phyloP scores from a whole-genome alignment of 2,888 invertebrate species.

The Oasisia sp. region DNA sequence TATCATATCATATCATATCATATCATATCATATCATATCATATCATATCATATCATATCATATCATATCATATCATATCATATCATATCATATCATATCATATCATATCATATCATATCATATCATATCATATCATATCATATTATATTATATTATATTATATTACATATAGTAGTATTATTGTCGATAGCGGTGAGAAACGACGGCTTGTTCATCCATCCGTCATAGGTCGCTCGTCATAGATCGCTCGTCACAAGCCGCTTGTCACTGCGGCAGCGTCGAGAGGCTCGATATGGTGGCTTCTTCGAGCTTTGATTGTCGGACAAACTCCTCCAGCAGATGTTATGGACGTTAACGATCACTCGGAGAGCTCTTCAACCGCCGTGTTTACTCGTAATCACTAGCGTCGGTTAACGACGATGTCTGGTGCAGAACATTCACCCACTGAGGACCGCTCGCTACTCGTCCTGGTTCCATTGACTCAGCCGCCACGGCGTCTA shows the following conservation, averaged over 20 bases:
- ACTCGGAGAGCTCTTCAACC: neutral
- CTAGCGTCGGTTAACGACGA: neutral
- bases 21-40: no score
- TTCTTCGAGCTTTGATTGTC: neutral
- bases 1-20: no score
- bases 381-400: neutral
- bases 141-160: no score
- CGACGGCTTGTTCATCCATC: neutral
- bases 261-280: neutral
- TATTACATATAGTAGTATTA: no score
- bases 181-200: neutral
- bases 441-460: neutral
- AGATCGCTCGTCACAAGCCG: neutral
- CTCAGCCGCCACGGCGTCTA: neutral
- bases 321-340: neutral
- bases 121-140: no score
- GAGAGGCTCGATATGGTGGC: neutral
- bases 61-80: no score
- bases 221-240: neutral
- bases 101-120: no score
- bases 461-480: neutral
- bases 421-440: neutral
- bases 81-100: no score
- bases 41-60: no score
- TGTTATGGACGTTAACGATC: neutral